Base-by-base conservation (phyloP, 2,797 vertebrate species). In the Sebastiscus albofasciatus region DNA sequence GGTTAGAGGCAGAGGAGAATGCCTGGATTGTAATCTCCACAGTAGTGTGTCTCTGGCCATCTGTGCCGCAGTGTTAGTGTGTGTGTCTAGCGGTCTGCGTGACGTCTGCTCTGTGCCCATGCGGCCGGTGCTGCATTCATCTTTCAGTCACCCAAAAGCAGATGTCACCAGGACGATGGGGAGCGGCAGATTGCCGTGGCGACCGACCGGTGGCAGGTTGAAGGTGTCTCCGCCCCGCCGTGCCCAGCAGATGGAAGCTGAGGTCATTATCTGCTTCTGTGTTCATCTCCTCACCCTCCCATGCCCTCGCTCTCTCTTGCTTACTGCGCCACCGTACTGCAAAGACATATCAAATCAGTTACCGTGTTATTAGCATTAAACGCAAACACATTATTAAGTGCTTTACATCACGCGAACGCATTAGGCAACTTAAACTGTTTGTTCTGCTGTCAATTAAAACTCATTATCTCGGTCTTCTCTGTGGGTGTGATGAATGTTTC, bases 71-170 rank as follows among this genome's bases (percentile, higher is more conserved):
- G 90, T 79, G 87, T 81, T 83, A 69, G 80, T 88, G 85, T 90
- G 88, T 82, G 77, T 77, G 81, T 88, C 77, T 84, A 80, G 83
- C 68, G 79, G 87, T 86, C 87, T 84, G 84, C 65, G 86, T 94
- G 93, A 92, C 83, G 92, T 91, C 90, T 90, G 89, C 89, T 90
- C 82, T 75, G 91, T 90, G 87, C 82, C 87, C 88, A 39, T 90
- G 90, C 83, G 91, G 84, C 90, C 88, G 89, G 93, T 91, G 90
- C 90, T 87, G 94, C 94, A 92, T 93, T 95, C 93, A 95, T 95
- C 94, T 93, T 82, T 94, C 93, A 92, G 91, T 95, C 94, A 93
- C 87, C 94, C 94, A 93, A 94, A 94, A 94, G 91, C 95, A 96
- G 95, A 96, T 96, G 95, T 95, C 95, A 95, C 91, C 85, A 74